Evolutionary conservation across 2,797 vertebrate genomes (phyloP).

Genomic region (Chelonia mydas): DNA sequence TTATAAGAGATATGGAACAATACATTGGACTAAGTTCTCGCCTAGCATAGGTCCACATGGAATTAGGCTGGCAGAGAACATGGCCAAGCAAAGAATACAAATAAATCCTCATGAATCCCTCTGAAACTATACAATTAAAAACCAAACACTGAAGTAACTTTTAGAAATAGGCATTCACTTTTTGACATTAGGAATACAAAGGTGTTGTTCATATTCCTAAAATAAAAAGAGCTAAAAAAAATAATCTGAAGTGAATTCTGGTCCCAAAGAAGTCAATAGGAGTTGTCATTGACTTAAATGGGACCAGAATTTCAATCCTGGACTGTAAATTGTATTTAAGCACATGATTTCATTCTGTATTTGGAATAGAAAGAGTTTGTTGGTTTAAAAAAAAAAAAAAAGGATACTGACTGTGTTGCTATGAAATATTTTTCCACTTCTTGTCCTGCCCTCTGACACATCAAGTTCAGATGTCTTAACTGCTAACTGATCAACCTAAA

Average conservation of each 20-base stretch:
- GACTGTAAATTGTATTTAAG: not conserved
- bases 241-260: not conserved
- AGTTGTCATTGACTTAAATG: not conserved
- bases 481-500: slow-evolving; percentile 79
- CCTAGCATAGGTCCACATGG: not conserved
- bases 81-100: not conserved
- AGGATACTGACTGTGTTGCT: slow-evolving; percentile 68
- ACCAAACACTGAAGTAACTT: not conserved
- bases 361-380: not conserved
- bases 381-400: not conserved
- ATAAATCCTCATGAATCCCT: not conserved
- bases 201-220: not conserved
- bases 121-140: not conserved
- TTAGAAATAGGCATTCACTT: not conserved
- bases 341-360: not conserved
- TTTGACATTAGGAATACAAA: not conserved
- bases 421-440: slow-evolving; percentile 86
- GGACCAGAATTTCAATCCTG: not conserved
- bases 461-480: slow-evolving; percentile 81
- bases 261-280: too few relatives aligned
- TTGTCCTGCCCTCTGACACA: slow-evolving; percentile 84
- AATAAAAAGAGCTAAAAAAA: not conserved
- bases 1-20: not conserved
- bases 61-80: not conserved
- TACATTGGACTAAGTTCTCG: not conserved